A percentile compares a stretch with the other conserved stretches of the same genome.
phyloP scores from a whole-genome alignment of 2,888 invertebrate species.

The Ptilodon capucinus region DNA sequence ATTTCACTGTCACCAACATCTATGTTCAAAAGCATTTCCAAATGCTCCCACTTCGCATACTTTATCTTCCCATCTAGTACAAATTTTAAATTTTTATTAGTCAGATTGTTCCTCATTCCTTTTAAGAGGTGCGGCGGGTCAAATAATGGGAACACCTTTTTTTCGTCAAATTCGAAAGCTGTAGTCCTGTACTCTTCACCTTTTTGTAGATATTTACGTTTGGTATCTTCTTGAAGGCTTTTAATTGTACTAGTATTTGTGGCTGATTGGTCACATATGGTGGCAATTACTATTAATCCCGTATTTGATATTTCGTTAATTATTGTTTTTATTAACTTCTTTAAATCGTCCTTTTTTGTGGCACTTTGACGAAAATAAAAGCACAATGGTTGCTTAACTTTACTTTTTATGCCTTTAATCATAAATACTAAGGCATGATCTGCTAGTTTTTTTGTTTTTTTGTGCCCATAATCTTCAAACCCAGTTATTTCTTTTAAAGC shows the following conservation, averaged over 20 bases:
- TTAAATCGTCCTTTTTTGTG: not conserved
- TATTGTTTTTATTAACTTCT: not conserved
- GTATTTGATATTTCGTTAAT: not conserved
- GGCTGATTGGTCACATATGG: not conserved
- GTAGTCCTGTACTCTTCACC: not conserved
- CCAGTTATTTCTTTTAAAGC: not conserved
- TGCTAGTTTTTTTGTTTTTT: not conserved
- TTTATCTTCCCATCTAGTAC: not conserved
- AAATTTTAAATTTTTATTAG: constrained; percentile 1
- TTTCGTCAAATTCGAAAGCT: not conserved
- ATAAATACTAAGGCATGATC: not conserved
- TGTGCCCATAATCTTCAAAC: not conserved
- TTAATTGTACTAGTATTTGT: not conserved
- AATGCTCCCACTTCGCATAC: constrained; percentile 3
- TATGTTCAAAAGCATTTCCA: constrained; percentile 2
- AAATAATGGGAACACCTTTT: constrained; percentile 1
- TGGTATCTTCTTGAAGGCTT: not conserved
- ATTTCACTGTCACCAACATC: not conserved
- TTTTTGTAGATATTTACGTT: not conserved
- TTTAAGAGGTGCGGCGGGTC: constrained; percentile 2
- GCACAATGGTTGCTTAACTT: not conserved
- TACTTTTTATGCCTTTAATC: not conserved
- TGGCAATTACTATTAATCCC: not conserved
- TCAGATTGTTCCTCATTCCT: constrained; percentile 1
- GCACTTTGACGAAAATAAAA: not conserved